Conservation (phyloP, 2,113 vertebrate genomes). For the Paradisaea rubra region DNA sequence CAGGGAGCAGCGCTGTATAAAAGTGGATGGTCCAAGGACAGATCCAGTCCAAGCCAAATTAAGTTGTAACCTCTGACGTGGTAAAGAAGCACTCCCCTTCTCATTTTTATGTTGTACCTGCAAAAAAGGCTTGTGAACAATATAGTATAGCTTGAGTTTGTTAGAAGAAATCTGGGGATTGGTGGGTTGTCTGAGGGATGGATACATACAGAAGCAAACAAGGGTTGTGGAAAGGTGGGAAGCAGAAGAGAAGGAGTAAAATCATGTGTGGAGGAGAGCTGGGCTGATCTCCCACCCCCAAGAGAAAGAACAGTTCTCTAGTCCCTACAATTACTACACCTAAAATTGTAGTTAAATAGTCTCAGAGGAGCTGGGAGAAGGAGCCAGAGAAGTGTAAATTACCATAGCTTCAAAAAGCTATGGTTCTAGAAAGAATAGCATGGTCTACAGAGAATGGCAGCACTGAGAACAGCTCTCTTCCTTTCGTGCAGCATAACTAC, state of each 20-base stretch:
- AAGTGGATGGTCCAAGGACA: background rate
- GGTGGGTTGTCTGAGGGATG: background rate
- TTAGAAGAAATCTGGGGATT: background rate
- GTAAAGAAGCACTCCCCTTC: background rate
- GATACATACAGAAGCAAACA: background rate
- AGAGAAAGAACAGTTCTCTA: background rate
- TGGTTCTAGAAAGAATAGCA: background rate
- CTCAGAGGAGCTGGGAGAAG: background rate
- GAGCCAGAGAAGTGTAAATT: background rate
- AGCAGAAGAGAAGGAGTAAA: background rate
- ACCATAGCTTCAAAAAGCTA: background rate
- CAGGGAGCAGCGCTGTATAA: background rate
- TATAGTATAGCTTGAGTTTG: background rate
- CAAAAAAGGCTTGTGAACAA: background rate
- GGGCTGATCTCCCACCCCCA: background rate
- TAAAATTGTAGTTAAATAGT: background rate
- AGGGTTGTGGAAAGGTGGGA: background rate
- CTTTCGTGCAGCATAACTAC: background rate
- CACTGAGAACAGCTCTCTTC: background rate
- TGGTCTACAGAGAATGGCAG: background rate
- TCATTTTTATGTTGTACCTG: background rate
- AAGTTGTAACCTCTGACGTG: background rate
- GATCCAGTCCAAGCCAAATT: background rate
- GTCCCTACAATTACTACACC: background rate
- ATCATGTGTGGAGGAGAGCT: fast-evolving